Evolutionary conservation across 2,797 vertebrate genomes (phyloP).

Genomic region (Tapera naevia): DNA sequence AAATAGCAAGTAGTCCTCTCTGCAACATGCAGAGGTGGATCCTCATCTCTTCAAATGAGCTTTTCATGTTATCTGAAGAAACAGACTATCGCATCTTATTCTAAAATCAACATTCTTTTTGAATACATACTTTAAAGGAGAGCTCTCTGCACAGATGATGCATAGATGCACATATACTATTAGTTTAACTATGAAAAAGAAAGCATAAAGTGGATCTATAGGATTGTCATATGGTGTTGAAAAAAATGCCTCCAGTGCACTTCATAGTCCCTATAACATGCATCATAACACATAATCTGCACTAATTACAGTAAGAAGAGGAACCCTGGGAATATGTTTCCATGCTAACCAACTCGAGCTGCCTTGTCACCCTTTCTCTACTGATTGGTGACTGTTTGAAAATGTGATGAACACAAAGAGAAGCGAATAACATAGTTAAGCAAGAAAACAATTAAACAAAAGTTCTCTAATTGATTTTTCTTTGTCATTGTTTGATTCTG

Average conservation of each 20-base stretch:
- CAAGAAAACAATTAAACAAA: background rate
- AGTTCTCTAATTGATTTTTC: background rate
- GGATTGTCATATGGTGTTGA: background rate
- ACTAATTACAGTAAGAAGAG: background rate
- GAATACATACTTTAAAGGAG: background rate
- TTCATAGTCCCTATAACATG: background rate
- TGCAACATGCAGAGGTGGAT: background rate
- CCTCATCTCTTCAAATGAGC: background rate
- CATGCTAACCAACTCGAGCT: background rate
- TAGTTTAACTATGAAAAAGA: background rate
- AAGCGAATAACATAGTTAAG: background rate
- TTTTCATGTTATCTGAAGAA: background rate
- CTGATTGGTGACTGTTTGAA: background rate
- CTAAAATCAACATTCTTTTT: background rate
- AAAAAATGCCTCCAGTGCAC: background rate
- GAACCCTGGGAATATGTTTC: background rate
- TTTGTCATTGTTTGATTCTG: background rate
- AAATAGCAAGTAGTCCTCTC: background rate
- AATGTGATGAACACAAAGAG: background rate
- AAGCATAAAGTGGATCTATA: background rate
- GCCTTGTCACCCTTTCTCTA: background rate
- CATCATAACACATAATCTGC: background rate
- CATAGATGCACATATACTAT: background rate
- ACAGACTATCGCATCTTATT: background rate
- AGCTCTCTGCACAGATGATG: background rate